phyloP scores from a whole-genome alignment of 2,113 vertebrate species.

The Raja brachyura region DNA sequence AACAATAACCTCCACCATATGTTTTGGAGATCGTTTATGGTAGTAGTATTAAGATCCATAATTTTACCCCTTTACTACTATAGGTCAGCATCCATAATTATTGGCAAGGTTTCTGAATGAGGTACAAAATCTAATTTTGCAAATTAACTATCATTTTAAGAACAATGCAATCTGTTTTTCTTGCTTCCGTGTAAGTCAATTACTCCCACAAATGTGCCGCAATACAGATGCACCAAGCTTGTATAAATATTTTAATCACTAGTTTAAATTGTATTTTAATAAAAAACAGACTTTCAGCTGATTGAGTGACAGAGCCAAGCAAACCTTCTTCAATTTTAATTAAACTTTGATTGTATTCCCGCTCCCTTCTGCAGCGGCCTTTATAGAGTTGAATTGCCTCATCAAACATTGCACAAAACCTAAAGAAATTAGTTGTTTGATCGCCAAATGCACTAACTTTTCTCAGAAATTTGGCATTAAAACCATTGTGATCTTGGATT shows the following conservation, averaged over 20 bases:
- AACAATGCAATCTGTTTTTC: neutral
- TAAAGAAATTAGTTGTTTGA: neutral
- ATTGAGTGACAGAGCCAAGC: neutral
- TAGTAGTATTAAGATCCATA: neutral
- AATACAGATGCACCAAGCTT: neutral
- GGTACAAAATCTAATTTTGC: too few relatives aligned
- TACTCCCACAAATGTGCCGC: neutral
- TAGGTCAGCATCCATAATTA: neutral
- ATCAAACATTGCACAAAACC: neutral
- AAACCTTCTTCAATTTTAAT: neutral
- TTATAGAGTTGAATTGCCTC: neutral
- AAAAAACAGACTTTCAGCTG: neutral
- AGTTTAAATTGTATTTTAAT: neutral
- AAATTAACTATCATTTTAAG: neutral
- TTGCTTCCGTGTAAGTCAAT: neutral
- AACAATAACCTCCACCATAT: neutral
- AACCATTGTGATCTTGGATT: neutral
- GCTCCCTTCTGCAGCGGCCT: neutral
- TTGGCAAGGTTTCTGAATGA: neutral
- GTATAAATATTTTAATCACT: neutral
- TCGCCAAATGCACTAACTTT: neutral
- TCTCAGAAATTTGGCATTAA: neutral
- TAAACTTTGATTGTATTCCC: neutral
- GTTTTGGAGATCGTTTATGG: neutral
- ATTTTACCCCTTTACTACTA: neutral